These are phyloP conservation scores for Parnassius glacialis DNA, from an alignment of 2,888 invertebrate genomes.

Conservation along the genomic window DNA sequence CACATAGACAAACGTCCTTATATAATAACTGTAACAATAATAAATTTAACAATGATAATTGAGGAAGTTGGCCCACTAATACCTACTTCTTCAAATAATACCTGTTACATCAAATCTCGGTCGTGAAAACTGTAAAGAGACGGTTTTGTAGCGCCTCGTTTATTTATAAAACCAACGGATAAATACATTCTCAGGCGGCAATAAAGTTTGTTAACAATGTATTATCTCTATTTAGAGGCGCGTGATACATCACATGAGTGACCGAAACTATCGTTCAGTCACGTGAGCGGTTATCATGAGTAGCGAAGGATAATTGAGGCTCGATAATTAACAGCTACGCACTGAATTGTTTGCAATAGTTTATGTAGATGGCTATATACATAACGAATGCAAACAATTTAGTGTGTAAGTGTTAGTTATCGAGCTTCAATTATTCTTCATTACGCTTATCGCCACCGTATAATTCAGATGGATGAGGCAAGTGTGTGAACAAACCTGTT, in stretches of 20 bases:
- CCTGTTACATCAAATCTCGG: too few species aligned
- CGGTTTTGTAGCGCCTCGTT: not conserved
- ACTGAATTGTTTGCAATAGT: slow-evolving; percentile 13
- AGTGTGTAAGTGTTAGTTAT: not conserved
- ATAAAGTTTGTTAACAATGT: slow-evolving; percentile 11
- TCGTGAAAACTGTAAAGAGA: too few species aligned
- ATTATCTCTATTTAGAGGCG: slow-evolving; percentile 40
- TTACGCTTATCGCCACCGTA: not conserved
- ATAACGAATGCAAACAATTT: not conserved
- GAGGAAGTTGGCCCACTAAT: too few species aligned
- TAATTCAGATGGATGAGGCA: not conserved
- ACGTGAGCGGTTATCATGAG: slow-evolving; percentile 56
- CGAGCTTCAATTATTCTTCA: not conserved
- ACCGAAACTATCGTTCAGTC: slow-evolving; percentile 50
- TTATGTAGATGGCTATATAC: not conserved
- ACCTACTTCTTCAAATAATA: too few species aligned
- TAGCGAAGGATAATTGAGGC: slow-evolving; percentile 27
- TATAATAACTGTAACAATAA: too few species aligned
- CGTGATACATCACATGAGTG: slow-evolving; percentile 63
- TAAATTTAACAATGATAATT: too few species aligned
- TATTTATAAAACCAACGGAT: slow-evolving; percentile 9
- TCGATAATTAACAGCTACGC: slow-evolving; percentile 19
- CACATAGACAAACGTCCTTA: too few species aligned
- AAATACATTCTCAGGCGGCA: not conserved
- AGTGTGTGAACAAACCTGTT: not conserved